phyloP scores from a whole-genome alignment of 64 coral and sea anemone genomes.

The Stichodactyla mertensii region DNA sequence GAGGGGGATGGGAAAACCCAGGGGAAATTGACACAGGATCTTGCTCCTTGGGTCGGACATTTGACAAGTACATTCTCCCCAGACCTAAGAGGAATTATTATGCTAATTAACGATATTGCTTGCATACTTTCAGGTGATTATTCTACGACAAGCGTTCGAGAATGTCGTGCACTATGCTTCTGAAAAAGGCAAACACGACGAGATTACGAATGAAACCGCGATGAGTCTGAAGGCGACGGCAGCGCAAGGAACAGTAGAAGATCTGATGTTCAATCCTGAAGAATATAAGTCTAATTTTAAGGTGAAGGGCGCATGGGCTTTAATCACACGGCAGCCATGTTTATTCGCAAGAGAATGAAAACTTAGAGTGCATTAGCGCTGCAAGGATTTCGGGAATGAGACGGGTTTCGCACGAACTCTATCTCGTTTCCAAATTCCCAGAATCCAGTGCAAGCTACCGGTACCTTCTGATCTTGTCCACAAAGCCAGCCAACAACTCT shows the following conservation, averaged over 20 bases:
- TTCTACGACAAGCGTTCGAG: constrained; percentile 26
- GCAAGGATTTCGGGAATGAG: too few relatives aligned
- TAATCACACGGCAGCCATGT: too few relatives aligned
- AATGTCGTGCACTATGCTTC: constrained; percentile 56
- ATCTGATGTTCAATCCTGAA: constrained; percentile 76
- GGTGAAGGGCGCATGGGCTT: constrained; percentile 21
- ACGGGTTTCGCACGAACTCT: too few relatives aligned
- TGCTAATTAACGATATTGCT: neutral
- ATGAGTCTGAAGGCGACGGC: constrained; percentile 52
- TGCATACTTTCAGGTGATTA: neutral
- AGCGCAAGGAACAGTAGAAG: constrained; percentile 33
- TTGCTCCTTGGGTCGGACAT: too few relatives aligned
- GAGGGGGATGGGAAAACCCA: too few relatives aligned
- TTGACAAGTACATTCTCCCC: neutral
- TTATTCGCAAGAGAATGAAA: too few relatives aligned
- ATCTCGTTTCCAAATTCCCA: too few relatives aligned
- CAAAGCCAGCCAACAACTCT: too few relatives aligned
- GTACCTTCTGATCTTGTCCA: too few relatives aligned
- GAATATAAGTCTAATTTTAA: constrained; percentile 65
- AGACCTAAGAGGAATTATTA: neutral
- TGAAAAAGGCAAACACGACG: constrained; percentile 67
- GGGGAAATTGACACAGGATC: too few relatives aligned
- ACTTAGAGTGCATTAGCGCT: too few relatives aligned
- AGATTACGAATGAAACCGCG: constrained; percentile 67
- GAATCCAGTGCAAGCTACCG: too few relatives aligned